Evolutionary conservation across 2,797 vertebrate genomes (phyloP).

Genomic region (Tolypeutes matacus): DNA sequence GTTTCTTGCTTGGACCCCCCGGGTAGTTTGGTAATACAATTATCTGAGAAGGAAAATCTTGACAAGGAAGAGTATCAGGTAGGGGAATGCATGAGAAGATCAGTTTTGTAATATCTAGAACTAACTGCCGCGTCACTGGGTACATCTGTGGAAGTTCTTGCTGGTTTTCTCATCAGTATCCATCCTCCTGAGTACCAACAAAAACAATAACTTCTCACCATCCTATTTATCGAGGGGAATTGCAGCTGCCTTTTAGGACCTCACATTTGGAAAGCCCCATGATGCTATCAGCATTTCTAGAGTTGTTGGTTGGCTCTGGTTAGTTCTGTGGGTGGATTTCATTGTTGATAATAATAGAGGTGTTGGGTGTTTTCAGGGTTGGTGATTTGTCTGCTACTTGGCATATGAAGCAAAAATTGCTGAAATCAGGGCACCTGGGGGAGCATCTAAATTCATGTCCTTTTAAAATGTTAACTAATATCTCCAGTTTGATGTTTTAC

Average conservation of each 20-base stretch:
- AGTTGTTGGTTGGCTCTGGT: constrained; percentile 40
- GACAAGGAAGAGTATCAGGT: constrained; percentile 9
- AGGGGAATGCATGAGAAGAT: background rate
- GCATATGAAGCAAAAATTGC: constrained; percentile 66
- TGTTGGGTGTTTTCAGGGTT: constrained; percentile 71
- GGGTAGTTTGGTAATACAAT: background rate
- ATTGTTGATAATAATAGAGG: constrained; percentile 75
- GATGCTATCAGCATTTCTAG: constrained; percentile 61
- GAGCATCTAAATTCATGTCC: constrained; percentile 73
- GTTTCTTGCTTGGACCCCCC: constrained; percentile 27
- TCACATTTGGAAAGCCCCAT: constrained; percentile 22
- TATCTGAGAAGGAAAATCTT: constrained; percentile 44
- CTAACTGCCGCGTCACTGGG: background rate
- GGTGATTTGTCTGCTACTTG: constrained; percentile 62
- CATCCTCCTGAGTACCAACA: background rate
- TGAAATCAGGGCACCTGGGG: constrained; percentile 74
- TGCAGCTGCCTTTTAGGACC: constrained; percentile 26
- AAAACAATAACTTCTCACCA: background rate
- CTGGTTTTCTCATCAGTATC: background rate
- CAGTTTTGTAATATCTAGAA: constrained; percentile 47
- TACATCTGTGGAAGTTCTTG: constrained; percentile 26
- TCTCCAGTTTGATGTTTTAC: constrained; percentile 69
- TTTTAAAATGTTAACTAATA: constrained; percentile 82
- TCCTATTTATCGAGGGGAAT: constrained; percentile 1
- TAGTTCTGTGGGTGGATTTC: constrained; percentile 68